phyloP scores from a whole-genome alignment of 2,888 invertebrate genomes.

The Zaprionus lineosus region DNA sequence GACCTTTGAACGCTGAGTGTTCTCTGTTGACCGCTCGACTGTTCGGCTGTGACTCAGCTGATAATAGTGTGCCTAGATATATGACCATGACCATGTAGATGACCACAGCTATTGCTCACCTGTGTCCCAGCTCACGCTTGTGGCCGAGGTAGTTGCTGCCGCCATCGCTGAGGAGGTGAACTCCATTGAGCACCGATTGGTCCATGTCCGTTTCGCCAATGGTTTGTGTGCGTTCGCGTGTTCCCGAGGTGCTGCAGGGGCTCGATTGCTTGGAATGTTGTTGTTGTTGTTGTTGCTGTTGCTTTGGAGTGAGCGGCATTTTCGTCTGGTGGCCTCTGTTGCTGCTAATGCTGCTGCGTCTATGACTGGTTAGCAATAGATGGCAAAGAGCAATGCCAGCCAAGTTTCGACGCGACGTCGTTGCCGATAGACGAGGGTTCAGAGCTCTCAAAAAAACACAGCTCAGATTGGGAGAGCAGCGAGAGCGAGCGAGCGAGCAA shows the following conservation, averaged over 20 bases:
- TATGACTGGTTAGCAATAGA: slow-evolving; percentile 53
- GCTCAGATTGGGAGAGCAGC: slow-evolving; percentile 16
- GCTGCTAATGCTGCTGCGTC: slow-evolving; percentile 22
- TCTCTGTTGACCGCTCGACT: too few relatives aligned
- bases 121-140: slow-evolving; percentile 81
- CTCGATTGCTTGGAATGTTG: slow-evolving; percentile 35
- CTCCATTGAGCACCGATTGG: slow-evolving; percentile 74
- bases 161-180: slow-evolving; percentile 37
- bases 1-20: too few relatives aligned
- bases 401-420: slow-evolving; percentile 39
- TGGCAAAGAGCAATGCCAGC: slow-evolving; percentile 52
- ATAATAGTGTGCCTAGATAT: too few relatives aligned
- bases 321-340: slow-evolving; percentile 31
- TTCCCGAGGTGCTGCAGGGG: slow-evolving; percentile 10
- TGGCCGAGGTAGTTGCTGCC: slow-evolving; percentile 70
- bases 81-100: not conserved
- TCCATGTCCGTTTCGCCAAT: slow-evolving; percentile 78
- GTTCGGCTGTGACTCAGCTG: too few relatives aligned
- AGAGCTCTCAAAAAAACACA: slow-evolving; percentile 43
- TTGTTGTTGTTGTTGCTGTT: slow-evolving; percentile 5
- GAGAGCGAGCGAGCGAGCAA: not conserved
- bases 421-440: slow-evolving; percentile 36
- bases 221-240: slow-evolving; percentile 61
- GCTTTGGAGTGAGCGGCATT: slow-evolving; percentile 42
- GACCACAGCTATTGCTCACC: slow-evolving; percentile 65